These are phyloP conservation scores for Meteorus sp. DNA, from an alignment of 1,140 invertebrate species.

Conservation along the genomic window DNA sequence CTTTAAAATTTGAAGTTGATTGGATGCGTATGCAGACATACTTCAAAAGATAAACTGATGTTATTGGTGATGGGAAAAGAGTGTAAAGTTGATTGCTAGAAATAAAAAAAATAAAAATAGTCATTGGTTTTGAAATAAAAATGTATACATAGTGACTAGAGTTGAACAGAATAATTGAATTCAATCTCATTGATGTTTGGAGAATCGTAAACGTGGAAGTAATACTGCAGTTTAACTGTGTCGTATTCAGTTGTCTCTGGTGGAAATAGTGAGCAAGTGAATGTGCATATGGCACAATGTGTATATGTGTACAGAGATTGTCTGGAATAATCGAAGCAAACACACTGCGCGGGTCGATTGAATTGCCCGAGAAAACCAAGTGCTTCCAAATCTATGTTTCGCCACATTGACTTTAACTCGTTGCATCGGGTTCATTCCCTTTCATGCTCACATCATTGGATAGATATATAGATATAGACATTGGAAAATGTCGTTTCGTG, in stretches of 20 bases:
- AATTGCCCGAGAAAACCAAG: not conserved
- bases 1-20: too few relatives aligned
- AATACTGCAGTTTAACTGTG: too few relatives aligned
- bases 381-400: not conserved
- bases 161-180: not conserved
- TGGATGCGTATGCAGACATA: too few relatives aligned
- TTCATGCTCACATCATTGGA: too few relatives aligned
- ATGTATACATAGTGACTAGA: not conserved
- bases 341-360: not conserved
- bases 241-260: not conserved
- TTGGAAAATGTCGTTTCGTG: not conserved
- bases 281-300: not conserved
- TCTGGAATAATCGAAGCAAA: constrained; percentile 4
- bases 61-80: not conserved
- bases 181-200: not conserved
- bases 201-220: not conserved
- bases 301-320: not conserved
- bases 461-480: not conserved
- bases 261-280: not conserved
- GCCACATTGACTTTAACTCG: not conserved
- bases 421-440: not conserved
- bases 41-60: too few relatives aligned
- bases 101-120: not conserved
- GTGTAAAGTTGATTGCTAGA: not conserved
- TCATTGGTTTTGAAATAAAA: not conserved